Percentiles rank a stretch among this genome's conserved stretches.
phyloP scores from a whole-genome alignment of 2,113 vertebrate genomes.

The Oxygymnocypris stewartii region DNA sequence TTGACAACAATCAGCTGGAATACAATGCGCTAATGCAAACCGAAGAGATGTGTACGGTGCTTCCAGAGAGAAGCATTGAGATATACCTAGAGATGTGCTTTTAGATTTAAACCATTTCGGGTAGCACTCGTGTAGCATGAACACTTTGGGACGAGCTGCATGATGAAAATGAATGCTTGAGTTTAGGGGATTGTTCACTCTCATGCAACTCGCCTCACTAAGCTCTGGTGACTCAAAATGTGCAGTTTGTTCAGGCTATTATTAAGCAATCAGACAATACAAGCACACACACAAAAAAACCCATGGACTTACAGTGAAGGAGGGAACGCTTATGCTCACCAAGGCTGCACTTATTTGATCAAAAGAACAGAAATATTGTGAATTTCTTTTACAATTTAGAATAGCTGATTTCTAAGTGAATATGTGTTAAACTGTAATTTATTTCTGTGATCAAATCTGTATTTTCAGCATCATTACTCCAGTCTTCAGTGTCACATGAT shows the following conservation, averaged over 20 bases:
- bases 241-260: neutral
- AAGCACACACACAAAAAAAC: too few relatives aligned
- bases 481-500: too few relatives aligned
- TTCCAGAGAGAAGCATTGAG: neutral
- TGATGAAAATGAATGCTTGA: neutral
- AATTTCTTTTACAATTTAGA: too few relatives aligned
- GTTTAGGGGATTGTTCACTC: neutral
- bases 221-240: neutral
- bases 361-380: too few relatives aligned
- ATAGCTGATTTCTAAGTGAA: too few relatives aligned
- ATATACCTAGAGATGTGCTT: neutral
- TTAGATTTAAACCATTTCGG: neutral
- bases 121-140: neutral
- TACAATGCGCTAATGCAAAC: slow-evolving; percentile 12
- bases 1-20: slow-evolving; percentile 30
- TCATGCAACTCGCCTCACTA: neutral
- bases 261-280: neutral
- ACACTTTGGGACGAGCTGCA: neutral
- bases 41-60: neutral
- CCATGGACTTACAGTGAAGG: too few relatives aligned
- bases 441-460: too few relatives aligned
- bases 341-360: too few relatives aligned
- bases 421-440: too few relatives aligned
- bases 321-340: neutral
- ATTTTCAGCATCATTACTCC: too few relatives aligned